Percentiles rank a stretch among this genome's conserved stretches.
Evolutionary conservation across 2,113 vertebrate genomes (phyloP).

Genomic region (Chitala chitala): DNA sequence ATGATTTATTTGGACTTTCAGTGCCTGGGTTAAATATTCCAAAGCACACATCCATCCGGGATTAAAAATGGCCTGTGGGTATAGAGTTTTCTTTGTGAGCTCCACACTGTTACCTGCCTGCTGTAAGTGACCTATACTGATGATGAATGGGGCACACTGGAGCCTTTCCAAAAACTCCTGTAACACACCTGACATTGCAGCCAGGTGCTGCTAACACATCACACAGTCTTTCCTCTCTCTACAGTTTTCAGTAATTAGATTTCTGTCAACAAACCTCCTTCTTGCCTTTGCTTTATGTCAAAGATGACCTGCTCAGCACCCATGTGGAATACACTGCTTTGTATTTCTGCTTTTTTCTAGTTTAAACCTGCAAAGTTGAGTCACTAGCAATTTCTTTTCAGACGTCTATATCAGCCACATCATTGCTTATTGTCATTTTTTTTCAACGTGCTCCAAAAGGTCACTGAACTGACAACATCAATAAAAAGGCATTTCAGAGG

Average conservation of each 20-base stretch:
- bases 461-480: slow-evolving; percentile 29
- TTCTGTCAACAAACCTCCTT: not conserved
- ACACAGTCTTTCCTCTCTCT: not conserved
- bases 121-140: too few relatives aligned
- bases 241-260: not conserved
- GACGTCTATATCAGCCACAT: not conserved
- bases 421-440: not conserved
- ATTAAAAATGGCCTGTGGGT: too few relatives aligned
- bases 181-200: too few relatives aligned
- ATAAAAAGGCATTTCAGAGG: slow-evolving; percentile 31
- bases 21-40: too few relatives aligned
- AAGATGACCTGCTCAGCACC: not conserved
- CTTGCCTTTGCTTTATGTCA: slow-evolving; percentile 1
- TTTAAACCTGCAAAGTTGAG: too few relatives aligned
- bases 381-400: not conserved
- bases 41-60: too few relatives aligned
- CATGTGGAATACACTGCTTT: not conserved
- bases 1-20: too few relatives aligned
- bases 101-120: too few relatives aligned
- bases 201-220: not conserved
- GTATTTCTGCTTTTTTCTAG: not conserved
- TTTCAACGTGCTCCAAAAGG: slow-evolving; percentile 30
- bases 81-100: too few relatives aligned
- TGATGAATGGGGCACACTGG: too few relatives aligned
- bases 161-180: too few relatives aligned